Percentiles rank a stretch among this genome's conserved stretches.
Evolutionary conservation across 2,888 invertebrate genomes (phyloP).

Genomic region (Apodemia zela): DNA sequence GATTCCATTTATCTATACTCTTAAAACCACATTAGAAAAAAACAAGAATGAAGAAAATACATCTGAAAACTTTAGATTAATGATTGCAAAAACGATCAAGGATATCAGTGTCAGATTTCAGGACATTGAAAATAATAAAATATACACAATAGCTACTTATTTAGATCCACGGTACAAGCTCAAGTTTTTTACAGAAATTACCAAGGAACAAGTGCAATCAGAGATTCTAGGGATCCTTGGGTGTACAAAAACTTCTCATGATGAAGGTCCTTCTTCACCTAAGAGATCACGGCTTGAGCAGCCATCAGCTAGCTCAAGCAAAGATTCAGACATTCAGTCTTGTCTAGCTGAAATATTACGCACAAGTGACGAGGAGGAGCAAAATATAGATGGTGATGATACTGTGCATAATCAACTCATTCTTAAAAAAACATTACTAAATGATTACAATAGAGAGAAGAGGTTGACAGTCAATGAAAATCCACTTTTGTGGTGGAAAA

Average conservation of each 20-base stretch:
- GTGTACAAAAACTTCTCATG: background rate
- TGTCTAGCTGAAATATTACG: slow-evolving; percentile 20
- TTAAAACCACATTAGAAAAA: background rate
- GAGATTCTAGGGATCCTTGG: background rate
- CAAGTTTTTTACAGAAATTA: slow-evolving; percentile 24
- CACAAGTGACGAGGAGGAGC: slow-evolving; percentile 26
- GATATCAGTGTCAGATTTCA: slow-evolving; percentile 17
- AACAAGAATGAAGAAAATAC: background rate
- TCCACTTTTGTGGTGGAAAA: slow-evolving; percentile 28
- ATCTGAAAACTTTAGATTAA: background rate
- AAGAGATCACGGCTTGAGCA: background rate
- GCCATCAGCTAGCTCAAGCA: background rate
- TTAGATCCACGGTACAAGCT: slow-evolving; percentile 27
- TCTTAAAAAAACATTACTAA: slow-evolving; percentile 25
- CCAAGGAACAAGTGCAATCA: background rate
- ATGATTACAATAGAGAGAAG: slow-evolving; percentile 26
- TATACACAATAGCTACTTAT: slow-evolving; percentile 27
- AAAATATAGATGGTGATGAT: slow-evolving; percentile 23
- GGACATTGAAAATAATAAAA: slow-evolving; percentile 22
- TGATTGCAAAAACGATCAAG: slow-evolving; percentile 16
- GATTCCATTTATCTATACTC: background rate
- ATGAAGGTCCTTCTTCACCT: background rate
- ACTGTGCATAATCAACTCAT: slow-evolving; percentile 21
- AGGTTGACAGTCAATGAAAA: slow-evolving; percentile 26
- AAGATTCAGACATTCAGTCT: background rate